Conservation (phyloP, 2,113 vertebrate genomes). For the Cairina moschata region DNA sequence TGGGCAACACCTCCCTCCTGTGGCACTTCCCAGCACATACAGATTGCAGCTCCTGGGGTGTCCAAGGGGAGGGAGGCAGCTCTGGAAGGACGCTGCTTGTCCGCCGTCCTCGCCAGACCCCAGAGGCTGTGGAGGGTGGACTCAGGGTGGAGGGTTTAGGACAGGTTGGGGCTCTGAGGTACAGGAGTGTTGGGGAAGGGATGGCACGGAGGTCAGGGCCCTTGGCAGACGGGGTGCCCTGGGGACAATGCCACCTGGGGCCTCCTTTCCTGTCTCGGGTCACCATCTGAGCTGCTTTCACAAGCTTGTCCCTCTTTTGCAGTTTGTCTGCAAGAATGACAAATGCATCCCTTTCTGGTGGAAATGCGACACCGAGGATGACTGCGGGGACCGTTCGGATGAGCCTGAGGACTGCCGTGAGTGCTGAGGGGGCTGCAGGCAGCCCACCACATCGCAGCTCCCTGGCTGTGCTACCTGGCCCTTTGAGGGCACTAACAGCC, state of each 20-base stretch:
- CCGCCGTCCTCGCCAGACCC: too few species aligned
- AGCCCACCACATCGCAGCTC: accelerated
- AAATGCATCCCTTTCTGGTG: constrained; percentile 99
- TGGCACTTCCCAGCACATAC: neutral
- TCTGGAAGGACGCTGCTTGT: neutral
- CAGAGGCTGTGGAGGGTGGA: neutral
- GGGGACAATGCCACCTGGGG: neutral
- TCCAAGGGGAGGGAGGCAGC: neutral
- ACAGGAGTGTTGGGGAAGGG: neutral
- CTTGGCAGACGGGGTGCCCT: neutral
- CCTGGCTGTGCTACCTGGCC: accelerated
- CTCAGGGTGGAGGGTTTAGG: neutral
- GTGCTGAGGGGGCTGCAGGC: constrained; percentile 55
- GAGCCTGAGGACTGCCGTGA: constrained; percentile 95
- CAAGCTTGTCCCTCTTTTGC: neutral
- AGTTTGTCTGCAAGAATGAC: constrained; percentile 99
- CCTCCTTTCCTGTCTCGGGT: neutral
- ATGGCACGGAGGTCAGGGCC: neutral
- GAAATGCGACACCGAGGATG: constrained; percentile 98
- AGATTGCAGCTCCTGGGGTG: too few species aligned
- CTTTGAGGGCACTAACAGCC: neutral
- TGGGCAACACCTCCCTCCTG: neutral
- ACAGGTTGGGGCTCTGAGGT: neutral
- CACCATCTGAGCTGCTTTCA: neutral
- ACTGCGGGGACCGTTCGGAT: constrained; percentile 94